These are phyloP conservation scores for Mus minutoides DNA, from an alignment of 2,797 vertebrate genomes.

Conservation along the genomic window DNA sequence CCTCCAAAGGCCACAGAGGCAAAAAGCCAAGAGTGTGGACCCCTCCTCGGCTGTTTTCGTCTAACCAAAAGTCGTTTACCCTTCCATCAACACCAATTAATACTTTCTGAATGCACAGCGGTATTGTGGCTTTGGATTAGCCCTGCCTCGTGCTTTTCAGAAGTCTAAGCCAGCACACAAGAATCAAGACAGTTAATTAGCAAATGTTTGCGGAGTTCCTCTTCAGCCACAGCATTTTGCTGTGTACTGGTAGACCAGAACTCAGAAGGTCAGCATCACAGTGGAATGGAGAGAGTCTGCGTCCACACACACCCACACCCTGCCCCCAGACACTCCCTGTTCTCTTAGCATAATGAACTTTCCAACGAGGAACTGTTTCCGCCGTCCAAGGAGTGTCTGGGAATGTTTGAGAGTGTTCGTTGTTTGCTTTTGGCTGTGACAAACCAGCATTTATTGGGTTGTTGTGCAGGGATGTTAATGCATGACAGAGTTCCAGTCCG, in stretches of 20 bases:
- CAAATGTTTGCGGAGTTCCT: background rate
- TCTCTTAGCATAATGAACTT: background rate
- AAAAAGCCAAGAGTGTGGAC: background rate
- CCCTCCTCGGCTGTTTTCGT: background rate
- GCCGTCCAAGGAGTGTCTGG: background rate
- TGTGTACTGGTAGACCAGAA: background rate
- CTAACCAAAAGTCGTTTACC: background rate
- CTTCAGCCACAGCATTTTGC: background rate
- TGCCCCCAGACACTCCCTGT: background rate
- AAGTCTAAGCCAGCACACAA: background rate
- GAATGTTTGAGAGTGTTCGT: background rate
- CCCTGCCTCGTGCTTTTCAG: background rate
- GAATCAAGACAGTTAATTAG: constrained; percentile 31
- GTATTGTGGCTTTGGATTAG: background rate
- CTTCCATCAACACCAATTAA: constrained; percentile 38
- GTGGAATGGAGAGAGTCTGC: background rate
- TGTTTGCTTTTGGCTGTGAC: background rate
- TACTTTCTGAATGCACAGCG: constrained; percentile 12
- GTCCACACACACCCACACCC: background rate
- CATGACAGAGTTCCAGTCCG: background rate
- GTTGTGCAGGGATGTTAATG: background rate
- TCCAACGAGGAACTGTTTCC: background rate
- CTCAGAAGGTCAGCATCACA: background rate
- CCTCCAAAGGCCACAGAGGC: background rate
- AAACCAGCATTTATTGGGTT: background rate